phyloP scores from a whole-genome alignment of 1,140 invertebrate species.

The Micrasema longulum region DNA sequence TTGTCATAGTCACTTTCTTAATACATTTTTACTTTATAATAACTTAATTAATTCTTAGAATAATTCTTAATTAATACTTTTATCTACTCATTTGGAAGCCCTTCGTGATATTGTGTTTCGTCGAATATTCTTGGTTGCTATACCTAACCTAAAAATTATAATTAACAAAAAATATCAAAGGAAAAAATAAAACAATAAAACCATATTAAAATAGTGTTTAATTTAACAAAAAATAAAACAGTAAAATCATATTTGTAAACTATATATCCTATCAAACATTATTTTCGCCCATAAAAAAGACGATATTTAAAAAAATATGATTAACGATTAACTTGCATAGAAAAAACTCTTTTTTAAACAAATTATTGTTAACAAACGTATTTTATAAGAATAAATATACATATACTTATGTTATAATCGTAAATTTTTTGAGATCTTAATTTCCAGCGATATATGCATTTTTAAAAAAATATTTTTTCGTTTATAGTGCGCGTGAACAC shows the following conservation, averaged over 20 bases:
- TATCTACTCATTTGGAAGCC: constrained; percentile 50
- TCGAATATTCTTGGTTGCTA: constrained; percentile 53
- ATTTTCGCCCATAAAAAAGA: too few relatives aligned
- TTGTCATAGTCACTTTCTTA: too few relatives aligned
- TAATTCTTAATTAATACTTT: constrained; percentile 2
- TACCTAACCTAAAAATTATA: constrained; percentile 30
- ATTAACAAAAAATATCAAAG: constrained; percentile 31
- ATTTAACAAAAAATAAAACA: background rate
- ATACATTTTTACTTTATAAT: constrained; percentile 1
- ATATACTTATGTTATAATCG: too few relatives aligned
- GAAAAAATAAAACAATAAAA: constrained; percentile 33
- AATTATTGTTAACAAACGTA: too few relatives aligned
- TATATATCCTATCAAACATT: background rate
- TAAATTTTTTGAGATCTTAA: too few relatives aligned
- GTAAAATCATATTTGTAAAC: background rate
- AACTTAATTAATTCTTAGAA: background rate
- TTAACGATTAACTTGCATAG: too few relatives aligned
- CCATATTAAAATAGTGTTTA: background rate
- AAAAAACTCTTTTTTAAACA: too few relatives aligned
- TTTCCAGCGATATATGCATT: too few relatives aligned
- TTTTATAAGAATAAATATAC: background rate
- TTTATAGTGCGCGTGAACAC: too few relatives aligned
- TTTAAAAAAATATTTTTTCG: too few relatives aligned
- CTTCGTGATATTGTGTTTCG: constrained; percentile 53
- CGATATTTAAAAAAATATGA: too few relatives aligned